Base-by-base conservation (phyloP, 2,888 invertebrate species). In the Drosophila kuntzei region DNA sequence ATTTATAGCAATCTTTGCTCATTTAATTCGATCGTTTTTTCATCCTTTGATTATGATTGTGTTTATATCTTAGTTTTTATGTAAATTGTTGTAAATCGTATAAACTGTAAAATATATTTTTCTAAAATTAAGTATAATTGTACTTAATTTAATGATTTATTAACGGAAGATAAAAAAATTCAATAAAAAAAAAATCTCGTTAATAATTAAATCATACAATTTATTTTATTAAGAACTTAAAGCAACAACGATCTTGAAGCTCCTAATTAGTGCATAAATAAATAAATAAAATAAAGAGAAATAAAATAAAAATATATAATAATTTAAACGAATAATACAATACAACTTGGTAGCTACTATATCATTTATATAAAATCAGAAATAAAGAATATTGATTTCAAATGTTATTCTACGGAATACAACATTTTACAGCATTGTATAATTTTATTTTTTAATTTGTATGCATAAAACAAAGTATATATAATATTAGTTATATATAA, bases 221-320 rank as follows among this genome's bases (percentile, higher is more conserved):
- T 82, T 79, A 64, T 75, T 77, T 77, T 70, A 65, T 75, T 88
- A 83, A 88, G 83, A 77, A 79, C 58, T 71, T 83, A 83, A 84
- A 84, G 71, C 86, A 89, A 87, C 87, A 88, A 88, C 87, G 87
- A 87, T 87, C 89, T 87, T 84, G 72, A 89, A 87, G 89, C 87
- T 89, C 87, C 89, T 87, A 88, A 78, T 83, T 88, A 89, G 87
- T 74, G 79, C 76, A 80, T 89, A 87, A 79, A 76, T 68, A 68
- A 86, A 75, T 72, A 68, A 72, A 66, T 62, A 73, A 69, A 62
- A 60, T 73, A 65, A 36, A 62, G 60, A 46, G 41, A 54, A 68
- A 55, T 29, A n/a, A 47, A 46, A 68, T 64, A 65, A 11, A 20
- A 18, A 12, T 18, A 12, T 11, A 53, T 63, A 53, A 61, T 49